phyloP scores from a whole-genome alignment of 2,797 vertebrate species.

The Acanthurus leucopareius region DNA sequence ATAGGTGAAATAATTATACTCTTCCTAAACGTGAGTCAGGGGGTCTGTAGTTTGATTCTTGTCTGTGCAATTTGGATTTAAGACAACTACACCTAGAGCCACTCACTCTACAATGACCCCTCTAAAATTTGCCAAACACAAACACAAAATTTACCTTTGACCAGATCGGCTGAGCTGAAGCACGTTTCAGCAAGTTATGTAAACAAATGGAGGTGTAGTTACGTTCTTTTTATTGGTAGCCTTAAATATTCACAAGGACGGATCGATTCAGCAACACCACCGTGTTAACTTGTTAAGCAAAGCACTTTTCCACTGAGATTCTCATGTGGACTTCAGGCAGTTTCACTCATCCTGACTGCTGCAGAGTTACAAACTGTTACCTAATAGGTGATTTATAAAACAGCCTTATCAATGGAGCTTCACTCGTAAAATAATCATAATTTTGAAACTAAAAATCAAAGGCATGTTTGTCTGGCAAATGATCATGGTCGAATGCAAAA shows the following conservation, averaged over 20 bases:
- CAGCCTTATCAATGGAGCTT: conserved; percentile 9
- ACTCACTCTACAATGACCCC: neutral
- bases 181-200: conserved; percentile 14
- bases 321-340: conserved; percentile 21
- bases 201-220: conserved; percentile 23
- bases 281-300: conserved; percentile 37
- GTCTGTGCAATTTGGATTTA: conserved; percentile 1
- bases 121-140: neutral
- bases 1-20: neutral
- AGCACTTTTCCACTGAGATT: conserved; percentile 30
- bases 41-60: conserved; percentile 2
- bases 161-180: neutral
- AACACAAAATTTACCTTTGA: conserved; percentile 18
- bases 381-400: conserved; percentile 69
- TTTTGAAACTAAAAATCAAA: neutral
- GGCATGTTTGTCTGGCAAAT: neutral
- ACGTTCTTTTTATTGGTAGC: conserved; percentile 31
- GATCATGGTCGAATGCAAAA: conserved; percentile 3
- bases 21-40: neutral
- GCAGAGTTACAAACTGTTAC: conserved; percentile 28
- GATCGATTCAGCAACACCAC: conserved; percentile 45
- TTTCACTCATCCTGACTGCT: neutral
- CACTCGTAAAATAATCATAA: neutral
- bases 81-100: conserved; percentile 4
- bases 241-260: conserved; percentile 54